Evolutionary conservation across 2,113 vertebrate genomes (phyloP), one percentile per base, ranked within the genome.

Genomic region (Anarrhichthys ocellatus): DNA sequence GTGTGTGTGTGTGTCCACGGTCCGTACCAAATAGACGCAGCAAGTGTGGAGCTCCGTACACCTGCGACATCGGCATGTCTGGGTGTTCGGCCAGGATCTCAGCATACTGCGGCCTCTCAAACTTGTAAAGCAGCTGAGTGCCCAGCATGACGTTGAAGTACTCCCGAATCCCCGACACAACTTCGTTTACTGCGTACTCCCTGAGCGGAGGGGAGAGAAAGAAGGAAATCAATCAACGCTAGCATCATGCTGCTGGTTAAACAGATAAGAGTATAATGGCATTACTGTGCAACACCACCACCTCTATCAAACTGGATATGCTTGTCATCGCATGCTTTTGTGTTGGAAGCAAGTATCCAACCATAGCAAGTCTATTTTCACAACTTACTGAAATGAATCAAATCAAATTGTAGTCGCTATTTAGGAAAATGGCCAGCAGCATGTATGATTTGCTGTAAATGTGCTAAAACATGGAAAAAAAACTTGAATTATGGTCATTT

Each of bases 141-240:
- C 98, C 98, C 90, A 99, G 84, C 98, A 99, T 99, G 18, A 99
- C 98, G 0, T 99, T 99, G 94, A 99, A 99, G 91, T 99, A 99
- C 40, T 99, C 98, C 40, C 97, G 97, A 66, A 99, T 98, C 0
- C 98, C 98, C 1, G 98, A 97, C 71, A 99, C 98, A 5, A 99
- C 98, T 83, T 99, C 98, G 5, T 97, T 99, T 17, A 99, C 97
- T 0, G 98, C 98, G 0, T 96, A 99, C 84, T 99, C 98, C 92
- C 98, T 99, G 77, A 40, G 32, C 8, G 3, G 13, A 0, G 1
- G 38, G 48, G 17, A 9, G 46, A 20, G 15, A 65, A 9, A 52
- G 68, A 42, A 54, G n/a, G 0, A 29, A 64, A 64, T 20, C 20
- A 5, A 24, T 40, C n/a, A 56, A 44, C 44, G 36, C 11, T 22